phyloP scores from a whole-genome alignment of 1,140 invertebrate species.

The Caenorhabditis latens region DNA sequence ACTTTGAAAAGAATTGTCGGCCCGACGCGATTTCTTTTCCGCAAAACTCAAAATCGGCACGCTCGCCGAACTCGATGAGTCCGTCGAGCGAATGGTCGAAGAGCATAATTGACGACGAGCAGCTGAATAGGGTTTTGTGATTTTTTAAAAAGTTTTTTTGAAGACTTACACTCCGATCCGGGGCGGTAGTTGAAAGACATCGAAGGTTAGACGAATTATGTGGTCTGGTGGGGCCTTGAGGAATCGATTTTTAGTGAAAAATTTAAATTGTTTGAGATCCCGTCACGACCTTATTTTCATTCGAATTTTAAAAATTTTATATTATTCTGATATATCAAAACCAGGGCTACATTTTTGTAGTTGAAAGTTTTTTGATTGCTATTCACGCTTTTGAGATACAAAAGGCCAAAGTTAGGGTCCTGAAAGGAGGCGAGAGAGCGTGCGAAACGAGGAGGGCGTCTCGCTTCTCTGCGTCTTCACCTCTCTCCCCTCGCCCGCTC shows the following conservation, averaged over 20 bases:
- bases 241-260: neutral
- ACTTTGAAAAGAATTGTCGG: slow-evolving; percentile 60
- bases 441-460: too few species aligned
- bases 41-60: slow-evolving; percentile 60
- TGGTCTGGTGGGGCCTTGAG: slow-evolving; percentile 59
- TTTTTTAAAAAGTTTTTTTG: neutral
- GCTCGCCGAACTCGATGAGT: slow-evolving; percentile 38
- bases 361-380: too few species aligned
- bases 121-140: neutral
- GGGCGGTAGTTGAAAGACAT: slow-evolving; percentile 54
- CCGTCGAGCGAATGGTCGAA: slow-evolving; percentile 59
- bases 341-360: too few species aligned
- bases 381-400: too few species aligned
- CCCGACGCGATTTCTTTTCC: slow-evolving; percentile 53
- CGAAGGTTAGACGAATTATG: slow-evolving; percentile 53
- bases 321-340: too few species aligned
- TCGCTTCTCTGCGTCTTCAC: too few species aligned
- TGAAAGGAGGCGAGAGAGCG: too few species aligned
- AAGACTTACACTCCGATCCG: slow-evolving; percentile 56
- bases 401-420: too few species aligned
- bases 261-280: neutral
- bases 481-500: too few species aligned
- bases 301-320: too few species aligned
- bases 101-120: slow-evolving; percentile 49
- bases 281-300: too few species aligned